Percentiles rank a stretch among this genome's conserved stretches.
phyloP scores from a whole-genome alignment of 2,113 vertebrate genomes.

The Macroglossus sobrinus region DNA sequence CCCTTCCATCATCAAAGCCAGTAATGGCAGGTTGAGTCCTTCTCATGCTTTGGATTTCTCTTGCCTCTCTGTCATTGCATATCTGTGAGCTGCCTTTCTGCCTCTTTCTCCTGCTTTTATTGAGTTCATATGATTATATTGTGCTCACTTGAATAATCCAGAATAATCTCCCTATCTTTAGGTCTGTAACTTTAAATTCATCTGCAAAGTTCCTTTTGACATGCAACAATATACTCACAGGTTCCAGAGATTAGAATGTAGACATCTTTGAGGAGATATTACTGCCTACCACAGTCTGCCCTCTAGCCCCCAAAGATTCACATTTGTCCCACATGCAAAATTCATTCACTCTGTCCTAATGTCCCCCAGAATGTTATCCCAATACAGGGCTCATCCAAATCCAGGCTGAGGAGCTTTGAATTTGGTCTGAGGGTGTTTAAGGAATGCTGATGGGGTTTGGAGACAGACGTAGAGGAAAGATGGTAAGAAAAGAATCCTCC shows the following conservation, averaged over 20 bases:
- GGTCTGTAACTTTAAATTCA: neutral
- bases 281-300: neutral
- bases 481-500: slow-evolving; percentile 7
- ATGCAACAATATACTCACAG: neutral
- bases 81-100: neutral
- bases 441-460: neutral
- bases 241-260: neutral
- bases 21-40: neutral
- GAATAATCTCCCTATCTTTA: neutral
- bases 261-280: neutral
- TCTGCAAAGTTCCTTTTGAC: slow-evolving; percentile 28
- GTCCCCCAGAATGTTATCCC: neutral
- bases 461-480: neutral
- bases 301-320: neutral
- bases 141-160: neutral
- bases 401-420: neutral
- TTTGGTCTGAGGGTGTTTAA: neutral
- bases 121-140: neutral
- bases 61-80: neutral
- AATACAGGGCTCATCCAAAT: neutral
- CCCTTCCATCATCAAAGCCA: neutral
- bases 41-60: neutral
- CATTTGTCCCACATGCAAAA: neutral
- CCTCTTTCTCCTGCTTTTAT: neutral
- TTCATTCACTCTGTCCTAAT: neutral